Conservation (phyloP, 2,113 vertebrate genomes). For the Tyto alba region DNA sequence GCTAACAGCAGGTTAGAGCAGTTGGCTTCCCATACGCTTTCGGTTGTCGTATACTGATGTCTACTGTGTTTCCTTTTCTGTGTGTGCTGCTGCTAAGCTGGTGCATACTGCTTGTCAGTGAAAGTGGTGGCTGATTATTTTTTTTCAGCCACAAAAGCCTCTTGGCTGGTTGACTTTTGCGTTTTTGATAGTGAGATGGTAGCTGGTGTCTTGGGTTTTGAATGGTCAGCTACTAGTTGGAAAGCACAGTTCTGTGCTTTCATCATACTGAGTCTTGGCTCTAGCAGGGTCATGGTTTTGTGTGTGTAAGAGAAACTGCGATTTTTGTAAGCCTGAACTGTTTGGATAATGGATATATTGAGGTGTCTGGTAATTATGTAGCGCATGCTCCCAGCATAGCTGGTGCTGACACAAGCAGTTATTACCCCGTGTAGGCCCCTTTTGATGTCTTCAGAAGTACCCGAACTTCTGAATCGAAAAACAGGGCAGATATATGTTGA, state of each 20-base stretch:
- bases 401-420: neutral
- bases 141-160: neutral
- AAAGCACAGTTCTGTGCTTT: too few species aligned
- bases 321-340: neutral
- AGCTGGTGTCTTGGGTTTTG: neutral
- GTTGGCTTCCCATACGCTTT: neutral
- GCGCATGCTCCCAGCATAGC: neutral
- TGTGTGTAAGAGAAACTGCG: neutral
- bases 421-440: neutral
- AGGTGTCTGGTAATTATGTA: neutral
- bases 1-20: neutral
- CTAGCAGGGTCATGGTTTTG: neutral
- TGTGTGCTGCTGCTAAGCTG: neutral
- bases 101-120: neutral
- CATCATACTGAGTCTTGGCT: neutral
- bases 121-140: neutral
- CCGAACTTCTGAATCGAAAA: neutral
- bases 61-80: neutral
- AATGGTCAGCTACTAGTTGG: neutral
- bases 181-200: neutral
- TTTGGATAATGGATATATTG: neutral
- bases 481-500: neutral
- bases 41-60: accelerated
- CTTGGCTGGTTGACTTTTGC: neutral
- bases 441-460: neutral